These are phyloP conservation scores for Sula dactylatra DNA, from an alignment of 2,113 vertebrate species.

Conservation along the genomic window DNA sequence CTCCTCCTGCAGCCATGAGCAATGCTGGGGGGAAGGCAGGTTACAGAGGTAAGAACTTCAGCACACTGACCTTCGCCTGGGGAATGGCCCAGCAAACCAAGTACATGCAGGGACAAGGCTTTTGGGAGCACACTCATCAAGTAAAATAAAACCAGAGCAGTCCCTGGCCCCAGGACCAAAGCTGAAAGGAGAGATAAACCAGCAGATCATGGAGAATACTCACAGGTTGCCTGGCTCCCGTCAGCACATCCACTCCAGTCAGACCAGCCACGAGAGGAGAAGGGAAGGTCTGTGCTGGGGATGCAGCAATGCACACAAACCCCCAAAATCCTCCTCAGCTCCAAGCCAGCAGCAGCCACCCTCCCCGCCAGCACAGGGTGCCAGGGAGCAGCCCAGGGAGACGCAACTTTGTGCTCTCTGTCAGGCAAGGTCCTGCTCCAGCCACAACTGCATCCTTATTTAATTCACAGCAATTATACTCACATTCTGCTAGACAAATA, in stretches of 20 bases:
- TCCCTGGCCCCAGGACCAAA: rapidly evolving
- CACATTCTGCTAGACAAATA: conserved; percentile 55
- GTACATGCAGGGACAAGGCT: rapidly evolving
- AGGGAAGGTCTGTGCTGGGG: background rate
- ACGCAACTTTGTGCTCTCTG: background rate
- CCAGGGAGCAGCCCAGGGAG: background rate
- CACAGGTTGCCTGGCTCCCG: background rate
- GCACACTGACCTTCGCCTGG: rapidly evolving
- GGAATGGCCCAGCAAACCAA: rapidly evolving
- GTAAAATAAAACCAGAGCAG: background rate
- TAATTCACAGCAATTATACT: conserved; percentile 26
- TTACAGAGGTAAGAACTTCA: background rate
- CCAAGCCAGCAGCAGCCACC: background rate
- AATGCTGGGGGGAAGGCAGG: background rate
- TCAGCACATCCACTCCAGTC: background rate
- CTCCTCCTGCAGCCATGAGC: background rate
- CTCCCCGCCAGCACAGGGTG: rapidly evolving
- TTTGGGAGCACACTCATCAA: rapidly evolving
- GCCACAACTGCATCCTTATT: background rate
- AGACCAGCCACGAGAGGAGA: background rate
- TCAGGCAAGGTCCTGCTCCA: background rate
- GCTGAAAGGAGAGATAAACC: background rate
- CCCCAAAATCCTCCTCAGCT: background rate
- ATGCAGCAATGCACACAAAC: rapidly evolving
- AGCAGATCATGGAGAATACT: background rate